phyloP scores from a whole-genome alignment of 2,797 vertebrate species.

The Sciurus vulgaris region DNA sequence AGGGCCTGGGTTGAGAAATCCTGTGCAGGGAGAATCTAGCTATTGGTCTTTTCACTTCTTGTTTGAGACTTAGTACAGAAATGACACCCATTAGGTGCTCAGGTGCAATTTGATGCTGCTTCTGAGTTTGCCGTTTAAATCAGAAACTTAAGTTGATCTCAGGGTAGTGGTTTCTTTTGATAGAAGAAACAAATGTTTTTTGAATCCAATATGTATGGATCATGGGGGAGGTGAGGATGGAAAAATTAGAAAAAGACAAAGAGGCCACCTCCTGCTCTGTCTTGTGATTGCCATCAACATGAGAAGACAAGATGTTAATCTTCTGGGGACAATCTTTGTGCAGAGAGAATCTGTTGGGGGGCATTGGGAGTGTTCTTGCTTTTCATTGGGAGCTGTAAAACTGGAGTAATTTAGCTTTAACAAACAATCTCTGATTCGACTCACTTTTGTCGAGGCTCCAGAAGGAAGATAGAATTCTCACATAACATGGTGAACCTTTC shows the following conservation, averaged over 20 bases:
- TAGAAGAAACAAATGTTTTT: neutral
- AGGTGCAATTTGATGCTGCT: neutral
- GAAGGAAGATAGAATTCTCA: slow-evolving; percentile 63
- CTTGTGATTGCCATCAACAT: neutral
- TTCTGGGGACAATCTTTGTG: neutral
- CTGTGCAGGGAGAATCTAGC: fast-evolving
- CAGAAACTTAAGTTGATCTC: neutral
- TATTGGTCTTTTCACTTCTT: neutral
- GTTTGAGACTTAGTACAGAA: neutral
- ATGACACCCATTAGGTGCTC: neutral
- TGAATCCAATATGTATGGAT: neutral
- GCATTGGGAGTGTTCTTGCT: neutral
- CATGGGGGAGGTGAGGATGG: neutral
- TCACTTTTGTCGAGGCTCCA: slow-evolving; percentile 40
- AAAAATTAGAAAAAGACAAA: neutral
- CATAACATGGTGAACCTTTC: neutral
- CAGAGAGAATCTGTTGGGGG: neutral
- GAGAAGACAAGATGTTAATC: slow-evolving; percentile 35
- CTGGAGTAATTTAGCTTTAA: slow-evolving; percentile 40
- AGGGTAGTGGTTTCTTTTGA: neutral
- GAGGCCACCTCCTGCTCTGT: neutral
- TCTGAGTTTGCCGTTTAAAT: neutral
- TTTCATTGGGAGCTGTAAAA: slow-evolving; percentile 41
- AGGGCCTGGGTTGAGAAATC: fast-evolving
- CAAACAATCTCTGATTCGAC: slow-evolving; percentile 50